Evolutionary conservation across 2,888 invertebrate genomes (phyloP).

Genomic region (Drosophila diplacantha): DNA sequence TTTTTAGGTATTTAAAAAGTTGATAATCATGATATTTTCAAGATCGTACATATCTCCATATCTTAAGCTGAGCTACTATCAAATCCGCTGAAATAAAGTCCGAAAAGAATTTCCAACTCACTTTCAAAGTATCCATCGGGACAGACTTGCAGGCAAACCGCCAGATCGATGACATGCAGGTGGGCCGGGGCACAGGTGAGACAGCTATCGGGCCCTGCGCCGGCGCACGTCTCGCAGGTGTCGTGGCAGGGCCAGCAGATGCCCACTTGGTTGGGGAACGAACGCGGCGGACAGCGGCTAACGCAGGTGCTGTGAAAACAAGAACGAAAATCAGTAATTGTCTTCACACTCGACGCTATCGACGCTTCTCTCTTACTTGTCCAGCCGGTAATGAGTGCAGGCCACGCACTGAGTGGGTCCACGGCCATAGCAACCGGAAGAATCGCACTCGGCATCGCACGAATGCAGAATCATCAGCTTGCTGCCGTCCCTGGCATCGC

Average conservation of each 20-base stretch:
- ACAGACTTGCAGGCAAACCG: conserved; percentile 91
- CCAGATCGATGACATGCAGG: conserved; percentile 88
- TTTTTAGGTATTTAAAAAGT: no score
- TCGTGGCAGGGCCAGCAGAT: conserved; percentile 93
- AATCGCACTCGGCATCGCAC: conserved; percentile 91
- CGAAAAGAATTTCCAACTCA: conserved; percentile 72
- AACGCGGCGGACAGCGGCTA: conserved; percentile 89
- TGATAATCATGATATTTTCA: no score
- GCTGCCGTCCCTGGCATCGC: conserved; percentile 69
- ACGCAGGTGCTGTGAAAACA: conserved; percentile 85
- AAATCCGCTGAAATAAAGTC: background rate
- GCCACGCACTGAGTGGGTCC: conserved; percentile 90
- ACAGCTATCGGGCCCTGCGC: conserved; percentile 91
- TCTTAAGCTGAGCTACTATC: no score
- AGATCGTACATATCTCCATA: no score
- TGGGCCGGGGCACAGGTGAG: conserved; percentile 90
- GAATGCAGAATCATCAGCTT: conserved; percentile 51
- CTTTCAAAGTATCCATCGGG: conserved; percentile 93
- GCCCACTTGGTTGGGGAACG: conserved; percentile 88
- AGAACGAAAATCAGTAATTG: background rate
- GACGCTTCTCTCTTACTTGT: conserved; percentile 82
- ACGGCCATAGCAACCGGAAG: conserved; percentile 90
- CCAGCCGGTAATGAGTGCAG: conserved; percentile 88
- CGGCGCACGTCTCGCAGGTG: conserved; percentile 92
- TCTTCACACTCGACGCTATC: fast-evolving